Percentiles rank a stretch among this genome's conserved stretches.
Evolutionary conservation across 2,888 invertebrate species (phyloP).

Genomic region (Bruchidius siliquastri): DNA sequence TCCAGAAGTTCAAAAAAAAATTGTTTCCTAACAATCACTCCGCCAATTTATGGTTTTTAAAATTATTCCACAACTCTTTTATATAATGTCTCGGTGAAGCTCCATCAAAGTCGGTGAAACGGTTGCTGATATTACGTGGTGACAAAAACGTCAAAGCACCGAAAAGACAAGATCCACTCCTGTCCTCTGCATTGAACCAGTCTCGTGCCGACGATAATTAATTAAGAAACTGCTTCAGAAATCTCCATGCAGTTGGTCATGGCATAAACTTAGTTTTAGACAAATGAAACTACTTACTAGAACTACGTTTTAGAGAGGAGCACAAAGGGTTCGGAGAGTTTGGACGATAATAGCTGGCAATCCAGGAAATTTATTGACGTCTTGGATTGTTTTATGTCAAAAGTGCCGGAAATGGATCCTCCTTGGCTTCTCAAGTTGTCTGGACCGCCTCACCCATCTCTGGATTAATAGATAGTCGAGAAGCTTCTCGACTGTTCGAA

Average conservation of each 20-base stretch:
- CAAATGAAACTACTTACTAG: slow-evolving; percentile 17
- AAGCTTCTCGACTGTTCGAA: background rate
- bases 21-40: too few species aligned
- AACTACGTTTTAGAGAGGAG: slow-evolving; percentile 11
- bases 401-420: background rate
- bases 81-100: too few species aligned
- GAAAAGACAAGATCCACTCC: too few species aligned
- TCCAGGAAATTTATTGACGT: background rate
- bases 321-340: slow-evolving; percentile 5
- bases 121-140: too few species aligned
- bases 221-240: slow-evolving; percentile 16
- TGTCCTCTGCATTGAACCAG: background rate
- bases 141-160: too few species aligned
- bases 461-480: background rate
- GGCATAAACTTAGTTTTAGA: slow-evolving; percentile 16
- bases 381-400: background rate
- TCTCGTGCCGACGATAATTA: slow-evolving; percentile 7
- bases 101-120: too few species aligned
- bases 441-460: background rate
- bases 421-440: background rate
- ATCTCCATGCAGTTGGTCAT: slow-evolving; percentile 15
- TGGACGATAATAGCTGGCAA: background rate
- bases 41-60: too few species aligned
- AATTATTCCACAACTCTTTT: too few species aligned
- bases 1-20: too few species aligned